Conservation (phyloP, 2,888 invertebrate genomes). For the Pteria penguin region DNA sequence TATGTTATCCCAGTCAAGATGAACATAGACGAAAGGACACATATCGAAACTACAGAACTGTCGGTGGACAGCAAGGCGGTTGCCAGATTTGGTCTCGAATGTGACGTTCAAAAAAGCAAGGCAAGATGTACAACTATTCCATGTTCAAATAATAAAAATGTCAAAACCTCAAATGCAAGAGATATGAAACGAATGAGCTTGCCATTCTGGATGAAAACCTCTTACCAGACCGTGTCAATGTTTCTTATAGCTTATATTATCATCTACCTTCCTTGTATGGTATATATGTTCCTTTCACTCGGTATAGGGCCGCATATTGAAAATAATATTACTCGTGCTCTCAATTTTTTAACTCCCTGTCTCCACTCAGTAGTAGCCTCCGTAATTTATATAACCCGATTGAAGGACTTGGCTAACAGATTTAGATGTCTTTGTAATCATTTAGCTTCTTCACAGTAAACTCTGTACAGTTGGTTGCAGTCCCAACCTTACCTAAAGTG, state of each 20-base stretch:
- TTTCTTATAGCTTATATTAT: background rate
- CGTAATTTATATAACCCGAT: background rate
- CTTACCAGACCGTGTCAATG: background rate
- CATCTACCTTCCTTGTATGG: background rate
- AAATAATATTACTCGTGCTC: background rate
- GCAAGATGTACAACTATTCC: no score
- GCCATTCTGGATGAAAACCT: background rate
- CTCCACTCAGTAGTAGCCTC: background rate
- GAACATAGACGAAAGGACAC: no score
- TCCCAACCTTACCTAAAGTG: no score
- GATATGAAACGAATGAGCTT: background rate
- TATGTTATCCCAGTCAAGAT: no score
- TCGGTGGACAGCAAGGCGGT: no score
- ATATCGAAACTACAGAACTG: no score
- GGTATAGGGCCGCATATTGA: background rate
- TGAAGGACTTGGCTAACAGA: background rate
- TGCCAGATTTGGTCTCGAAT: no score
- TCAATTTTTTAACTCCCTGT: background rate
- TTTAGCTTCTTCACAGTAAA: no score
- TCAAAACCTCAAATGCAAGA: background rate
- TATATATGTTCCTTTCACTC: background rate
- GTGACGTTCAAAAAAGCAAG: no score
- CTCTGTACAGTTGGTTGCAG: no score
- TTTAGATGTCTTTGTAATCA: no score
- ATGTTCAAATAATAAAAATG: no score